Percentiles rank a stretch among this genome's conserved stretches.
These are phyloP conservation scores for Gadopsis bispinosus DNA, from an alignment of 2,797 vertebrate species.

Conservation along the genomic window DNA sequence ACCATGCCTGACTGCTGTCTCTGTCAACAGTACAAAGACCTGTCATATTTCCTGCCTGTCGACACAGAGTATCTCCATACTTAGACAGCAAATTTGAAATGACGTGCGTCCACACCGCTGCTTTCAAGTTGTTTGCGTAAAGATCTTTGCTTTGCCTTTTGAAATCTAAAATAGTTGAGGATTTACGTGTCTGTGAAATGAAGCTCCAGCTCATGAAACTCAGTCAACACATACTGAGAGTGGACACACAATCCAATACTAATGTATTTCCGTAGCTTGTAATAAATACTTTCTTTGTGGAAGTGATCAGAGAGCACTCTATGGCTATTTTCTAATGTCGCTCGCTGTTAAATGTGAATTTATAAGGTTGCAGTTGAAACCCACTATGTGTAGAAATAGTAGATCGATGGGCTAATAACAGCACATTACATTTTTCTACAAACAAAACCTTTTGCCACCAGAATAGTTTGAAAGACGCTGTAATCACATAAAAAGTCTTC, in stretches of 20 bases:
- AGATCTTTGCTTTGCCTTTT: background rate
- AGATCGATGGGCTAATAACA: no score
- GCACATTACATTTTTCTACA: no score
- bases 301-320: no score
- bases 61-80: slow-evolving; percentile 14
- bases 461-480: no score
- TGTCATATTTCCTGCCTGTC: slow-evolving; percentile 34
- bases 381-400: background rate
- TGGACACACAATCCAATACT: no score
- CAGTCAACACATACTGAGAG: background rate
- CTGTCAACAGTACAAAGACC: slow-evolving; percentile 22
- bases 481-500: background rate
- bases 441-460: no score
- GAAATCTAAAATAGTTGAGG: background rate
- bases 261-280: background rate
- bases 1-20: slow-evolving; percentile 27
- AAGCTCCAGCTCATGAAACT: background rate
- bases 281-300: background rate
- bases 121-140: background rate
- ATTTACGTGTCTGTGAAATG: no score
- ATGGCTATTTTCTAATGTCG: background rate
- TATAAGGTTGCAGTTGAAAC: background rate
- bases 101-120: no score
- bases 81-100: background rate
- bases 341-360: background rate